A percentile compares a stretch with the other conserved stretches of the same genome.
Conservation (phyloP, 2,888 invertebrate species). For the Euspilapteryx auroguttella region DNA sequence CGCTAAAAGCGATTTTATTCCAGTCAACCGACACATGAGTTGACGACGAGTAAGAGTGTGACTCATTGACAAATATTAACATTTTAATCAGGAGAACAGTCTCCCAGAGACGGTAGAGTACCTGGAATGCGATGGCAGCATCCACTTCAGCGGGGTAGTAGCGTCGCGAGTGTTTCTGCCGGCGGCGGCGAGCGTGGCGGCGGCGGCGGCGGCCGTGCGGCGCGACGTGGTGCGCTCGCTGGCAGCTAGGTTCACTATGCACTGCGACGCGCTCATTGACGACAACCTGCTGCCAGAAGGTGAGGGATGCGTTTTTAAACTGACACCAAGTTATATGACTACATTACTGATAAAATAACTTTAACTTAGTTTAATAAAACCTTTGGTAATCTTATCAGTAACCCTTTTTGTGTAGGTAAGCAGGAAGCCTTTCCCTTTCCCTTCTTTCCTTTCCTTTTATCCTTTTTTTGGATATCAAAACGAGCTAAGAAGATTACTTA, state of each 20-base stretch:
- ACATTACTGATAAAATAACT: too few relatives aligned
- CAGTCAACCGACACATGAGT: too few relatives aligned
- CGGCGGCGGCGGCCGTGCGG: constrained; percentile 73
- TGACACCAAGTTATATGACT: too few relatives aligned
- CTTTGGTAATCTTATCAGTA: too few relatives aligned
- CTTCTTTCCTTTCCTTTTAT: too few relatives aligned
- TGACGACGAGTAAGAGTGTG: too few relatives aligned
- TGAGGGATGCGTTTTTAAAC: constrained; percentile 18
- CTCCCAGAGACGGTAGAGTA: constrained; percentile 51
- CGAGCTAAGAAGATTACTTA: too few relatives aligned
- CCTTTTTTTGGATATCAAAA: too few relatives aligned
- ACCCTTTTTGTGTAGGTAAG: too few relatives aligned
- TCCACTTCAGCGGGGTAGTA: constrained; percentile 73
- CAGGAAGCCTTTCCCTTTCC: too few relatives aligned
- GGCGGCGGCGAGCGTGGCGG: constrained; percentile 72
- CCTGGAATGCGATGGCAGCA: constrained; percentile 65
- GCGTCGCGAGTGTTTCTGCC: constrained; percentile 78
- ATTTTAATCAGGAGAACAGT: constrained; percentile 38
- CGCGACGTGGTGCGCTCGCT: constrained; percentile 86
- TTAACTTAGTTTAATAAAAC: too few relatives aligned
- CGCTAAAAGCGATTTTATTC: neutral
- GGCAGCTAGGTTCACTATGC: constrained; percentile 84
- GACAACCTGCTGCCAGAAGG: constrained; percentile 74
- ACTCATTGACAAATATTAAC: too few relatives aligned
- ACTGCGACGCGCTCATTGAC: constrained; percentile 89